Percentiles rank a stretch among this genome's conserved stretches.
These are phyloP conservation scores for Coboldia fuscipes DNA, from an alignment of 1,140 invertebrate species.

Conservation along the genomic window DNA sequence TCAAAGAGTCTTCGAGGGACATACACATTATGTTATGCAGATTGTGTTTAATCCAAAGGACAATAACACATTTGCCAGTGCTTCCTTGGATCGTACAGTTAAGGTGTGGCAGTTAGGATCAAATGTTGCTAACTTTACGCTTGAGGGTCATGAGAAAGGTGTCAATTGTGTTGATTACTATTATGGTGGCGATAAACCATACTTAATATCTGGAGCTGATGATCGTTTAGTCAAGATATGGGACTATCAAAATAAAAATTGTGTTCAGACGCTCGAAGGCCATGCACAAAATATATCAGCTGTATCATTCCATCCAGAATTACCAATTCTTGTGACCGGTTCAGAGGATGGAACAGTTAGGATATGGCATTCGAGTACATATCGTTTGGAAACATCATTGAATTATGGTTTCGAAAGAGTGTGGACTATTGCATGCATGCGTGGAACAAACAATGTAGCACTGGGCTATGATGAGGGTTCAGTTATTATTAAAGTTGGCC, in stretches of 20 bases:
- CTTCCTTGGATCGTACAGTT: slow-evolving; percentile 89
- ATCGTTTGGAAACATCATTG: slow-evolving; percentile 83
- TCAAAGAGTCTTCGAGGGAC: slow-evolving; percentile 94
- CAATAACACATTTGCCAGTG: slow-evolving; percentile 99
- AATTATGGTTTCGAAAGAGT: slow-evolving; percentile 97
- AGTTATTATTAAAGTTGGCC: slow-evolving; percentile 90
- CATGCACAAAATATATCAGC: slow-evolving; percentile 91
- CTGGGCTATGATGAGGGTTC: slow-evolving; percentile 97
- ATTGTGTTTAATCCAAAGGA: slow-evolving; percentile 99
- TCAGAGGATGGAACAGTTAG: slow-evolving; percentile 93
- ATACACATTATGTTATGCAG: slow-evolving; percentile 99
- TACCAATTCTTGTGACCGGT: slow-evolving; percentile 92
- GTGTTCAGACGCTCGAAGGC: slow-evolving; percentile 93
- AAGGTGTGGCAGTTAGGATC: slow-evolving; percentile 98
- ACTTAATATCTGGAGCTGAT: slow-evolving; percentile 96
- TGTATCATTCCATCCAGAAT: slow-evolving; percentile 89
- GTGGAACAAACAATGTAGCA: slow-evolving; percentile 91
- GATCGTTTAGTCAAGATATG: slow-evolving; percentile 96
- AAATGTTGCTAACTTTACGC: slow-evolving; percentile 89
- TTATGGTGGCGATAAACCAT: slow-evolving; percentile 99
- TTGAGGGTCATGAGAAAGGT: slow-evolving; percentile 97
- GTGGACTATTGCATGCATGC: slow-evolving; percentile 91
- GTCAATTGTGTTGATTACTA: slow-evolving; percentile 99
- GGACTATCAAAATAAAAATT: slow-evolving; percentile 99
- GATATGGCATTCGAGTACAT: slow-evolving; percentile 97